These are phyloP conservation scores for Eupithecia centaureata DNA, from an alignment of 2,888 invertebrate species.

Conservation along the genomic window DNA sequence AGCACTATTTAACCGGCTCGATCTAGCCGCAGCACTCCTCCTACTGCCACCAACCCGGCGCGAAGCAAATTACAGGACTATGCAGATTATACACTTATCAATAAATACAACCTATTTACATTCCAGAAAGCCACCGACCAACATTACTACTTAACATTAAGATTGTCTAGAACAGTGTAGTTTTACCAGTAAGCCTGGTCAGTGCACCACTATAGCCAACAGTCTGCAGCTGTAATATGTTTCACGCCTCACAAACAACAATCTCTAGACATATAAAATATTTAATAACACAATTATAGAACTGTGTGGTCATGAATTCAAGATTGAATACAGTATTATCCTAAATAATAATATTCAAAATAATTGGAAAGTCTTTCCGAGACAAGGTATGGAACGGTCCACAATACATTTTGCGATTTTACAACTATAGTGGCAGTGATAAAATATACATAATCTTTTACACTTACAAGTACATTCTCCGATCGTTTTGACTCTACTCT, in stretches of 20 bases:
- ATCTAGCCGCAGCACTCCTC: slow-evolving; percentile 32
- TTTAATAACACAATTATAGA: slow-evolving; percentile 35
- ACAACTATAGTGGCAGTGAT: slow-evolving; percentile 77
- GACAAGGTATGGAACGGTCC: slow-evolving; percentile 38
- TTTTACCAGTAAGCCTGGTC: slow-evolving; percentile 21
- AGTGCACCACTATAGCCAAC: slow-evolving; percentile 24
- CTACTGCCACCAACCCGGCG: slow-evolving; percentile 57
- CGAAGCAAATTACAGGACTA: slow-evolving; percentile 78
- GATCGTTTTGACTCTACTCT: slow-evolving; percentile 41
- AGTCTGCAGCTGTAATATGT: slow-evolving; percentile 72
- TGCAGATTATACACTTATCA: slow-evolving; percentile 71
- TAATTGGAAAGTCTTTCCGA: slow-evolving; percentile 45
- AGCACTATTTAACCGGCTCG: slow-evolving; percentile 47
- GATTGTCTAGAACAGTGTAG: slow-evolving; percentile 12
- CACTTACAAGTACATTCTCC: slow-evolving; percentile 59
- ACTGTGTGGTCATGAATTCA: slow-evolving; percentile 16
- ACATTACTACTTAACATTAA: slow-evolving; percentile 17
- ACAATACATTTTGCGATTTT: slow-evolving; percentile 50
- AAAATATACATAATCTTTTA: slow-evolving; percentile 72
- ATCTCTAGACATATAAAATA: slow-evolving; percentile 44
- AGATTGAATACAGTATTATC: slow-evolving; percentile 7
- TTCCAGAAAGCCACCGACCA: slow-evolving; percentile 43
- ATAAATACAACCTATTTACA: slow-evolving; percentile 80
- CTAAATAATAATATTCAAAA: slow-evolving; percentile 52
- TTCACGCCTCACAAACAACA: slow-evolving; percentile 69